A percentile compares a stretch with the other conserved stretches of the same genome.
Evolutionary conservation across 2,797 vertebrate species (phyloP).

Genomic region (Anas acuta): DNA sequence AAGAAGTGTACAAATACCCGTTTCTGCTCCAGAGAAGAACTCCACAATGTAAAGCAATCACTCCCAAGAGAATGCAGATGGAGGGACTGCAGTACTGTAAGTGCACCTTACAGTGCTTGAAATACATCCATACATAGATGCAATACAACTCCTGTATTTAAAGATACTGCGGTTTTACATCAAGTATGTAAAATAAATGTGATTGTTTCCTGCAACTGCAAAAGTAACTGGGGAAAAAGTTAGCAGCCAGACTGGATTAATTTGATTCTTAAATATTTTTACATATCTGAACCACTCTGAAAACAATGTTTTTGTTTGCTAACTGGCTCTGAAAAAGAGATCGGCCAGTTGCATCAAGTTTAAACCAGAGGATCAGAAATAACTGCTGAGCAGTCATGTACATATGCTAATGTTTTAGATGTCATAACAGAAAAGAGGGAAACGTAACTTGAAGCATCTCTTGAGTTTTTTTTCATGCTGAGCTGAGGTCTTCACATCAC

Average conservation of each 20-base stretch:
- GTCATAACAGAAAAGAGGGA: background rate
- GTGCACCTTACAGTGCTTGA: background rate
- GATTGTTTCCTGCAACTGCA: background rate
- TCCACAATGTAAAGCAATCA: background rate
- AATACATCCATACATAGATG: background rate
- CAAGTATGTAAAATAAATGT: background rate
- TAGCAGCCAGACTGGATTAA: background rate
- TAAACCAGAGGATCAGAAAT: background rate
- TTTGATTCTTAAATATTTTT: background rate
- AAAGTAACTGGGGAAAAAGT: background rate
- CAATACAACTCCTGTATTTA: background rate
- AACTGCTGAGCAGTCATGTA: background rate
- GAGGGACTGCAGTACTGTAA: background rate
- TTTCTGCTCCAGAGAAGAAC: background rate
- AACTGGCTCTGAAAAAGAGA: background rate
- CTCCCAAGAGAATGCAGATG: background rate
- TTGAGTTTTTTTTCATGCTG: background rate
- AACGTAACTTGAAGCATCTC: background rate
- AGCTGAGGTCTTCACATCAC: background rate
- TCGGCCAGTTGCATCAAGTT: background rate
- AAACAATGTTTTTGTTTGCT: background rate
- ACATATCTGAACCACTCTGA: fast-evolving
- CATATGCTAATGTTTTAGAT: background rate
- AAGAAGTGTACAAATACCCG: background rate
- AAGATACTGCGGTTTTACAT: background rate